phyloP scores from a whole-genome alignment of 2,113 vertebrate genomes.

The Sapajus apella region DNA sequence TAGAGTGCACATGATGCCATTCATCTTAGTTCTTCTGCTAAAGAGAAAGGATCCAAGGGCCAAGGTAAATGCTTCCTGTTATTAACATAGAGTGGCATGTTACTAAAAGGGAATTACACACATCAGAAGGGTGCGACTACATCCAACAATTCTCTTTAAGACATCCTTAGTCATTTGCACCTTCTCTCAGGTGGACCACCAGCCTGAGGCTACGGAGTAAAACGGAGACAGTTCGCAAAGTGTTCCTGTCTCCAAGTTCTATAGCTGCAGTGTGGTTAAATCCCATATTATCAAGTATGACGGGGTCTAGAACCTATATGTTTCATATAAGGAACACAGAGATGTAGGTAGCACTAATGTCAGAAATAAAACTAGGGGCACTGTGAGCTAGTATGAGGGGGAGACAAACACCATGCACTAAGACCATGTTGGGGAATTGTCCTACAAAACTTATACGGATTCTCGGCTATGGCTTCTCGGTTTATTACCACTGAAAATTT shows the following conservation, averaged over 20 bases:
- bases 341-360: not conserved
- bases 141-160: not conserved
- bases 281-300: not conserved
- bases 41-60: not conserved
- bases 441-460: not conserved
- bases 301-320: not conserved
- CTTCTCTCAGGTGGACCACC: not conserved
- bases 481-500: constrained; percentile 45
- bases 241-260: not conserved
- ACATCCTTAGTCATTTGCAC: not conserved
- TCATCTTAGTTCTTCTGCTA: not conserved
- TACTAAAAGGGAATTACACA: not conserved
- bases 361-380: not conserved
- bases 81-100: not conserved
- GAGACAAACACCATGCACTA: not conserved
- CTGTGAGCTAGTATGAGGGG: not conserved
- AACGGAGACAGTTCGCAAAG: not conserved
- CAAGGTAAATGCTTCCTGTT: not conserved
- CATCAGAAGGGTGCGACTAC: not conserved
- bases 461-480: not conserved
- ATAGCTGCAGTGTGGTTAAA: not conserved
- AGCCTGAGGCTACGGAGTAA: not conserved
- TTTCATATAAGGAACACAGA: not conserved
- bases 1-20: not conserved
- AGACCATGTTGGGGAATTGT: not conserved